phyloP scores from a whole-genome alignment of 2,888 invertebrate species.

The Fragum fragum region DNA sequence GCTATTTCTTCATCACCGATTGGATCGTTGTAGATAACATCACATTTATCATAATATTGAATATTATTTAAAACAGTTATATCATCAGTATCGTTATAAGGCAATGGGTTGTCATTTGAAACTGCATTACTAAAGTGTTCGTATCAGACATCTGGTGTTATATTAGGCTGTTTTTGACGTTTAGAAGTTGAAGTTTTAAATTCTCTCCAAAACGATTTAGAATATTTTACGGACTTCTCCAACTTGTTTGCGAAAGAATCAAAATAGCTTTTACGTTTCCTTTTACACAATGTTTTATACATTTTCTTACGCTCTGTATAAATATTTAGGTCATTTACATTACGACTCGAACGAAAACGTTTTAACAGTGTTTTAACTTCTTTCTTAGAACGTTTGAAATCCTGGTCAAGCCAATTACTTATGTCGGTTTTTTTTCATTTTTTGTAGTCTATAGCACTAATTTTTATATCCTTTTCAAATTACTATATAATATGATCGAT shows the following conservation, averaged over 20 bases:
- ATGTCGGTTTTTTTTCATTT: too few relatives aligned
- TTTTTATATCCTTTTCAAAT: too few relatives aligned
- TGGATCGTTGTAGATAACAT: neutral
- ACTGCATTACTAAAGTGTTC: conserved; percentile 4
- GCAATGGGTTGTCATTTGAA: neutral
- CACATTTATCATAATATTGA: neutral
- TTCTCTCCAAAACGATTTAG: conserved; percentile 7
- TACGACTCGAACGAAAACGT: neutral
- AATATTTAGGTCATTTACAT: neutral
- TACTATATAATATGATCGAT: too few relatives aligned
- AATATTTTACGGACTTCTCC: neutral
- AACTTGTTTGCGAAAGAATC: neutral
- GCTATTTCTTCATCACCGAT: conserved; percentile 8
- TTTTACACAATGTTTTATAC: neutral
- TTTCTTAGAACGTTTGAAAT: neutral
- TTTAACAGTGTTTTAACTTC: neutral
- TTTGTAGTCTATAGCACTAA: too few relatives aligned
- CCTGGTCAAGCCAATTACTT: neutral
- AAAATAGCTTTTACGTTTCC: neutral
- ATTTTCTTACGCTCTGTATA: neutral
- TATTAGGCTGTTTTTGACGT: neutral
- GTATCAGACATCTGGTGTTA: neutral
- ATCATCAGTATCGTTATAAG: neutral
- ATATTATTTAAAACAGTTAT: neutral
- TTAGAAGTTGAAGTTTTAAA: neutral